A percentile compares a stretch with the other conserved stretches of the same genome.
Conservation (phyloP, 2,797 vertebrate genomes). For the Sarcoramphus papa region DNA sequence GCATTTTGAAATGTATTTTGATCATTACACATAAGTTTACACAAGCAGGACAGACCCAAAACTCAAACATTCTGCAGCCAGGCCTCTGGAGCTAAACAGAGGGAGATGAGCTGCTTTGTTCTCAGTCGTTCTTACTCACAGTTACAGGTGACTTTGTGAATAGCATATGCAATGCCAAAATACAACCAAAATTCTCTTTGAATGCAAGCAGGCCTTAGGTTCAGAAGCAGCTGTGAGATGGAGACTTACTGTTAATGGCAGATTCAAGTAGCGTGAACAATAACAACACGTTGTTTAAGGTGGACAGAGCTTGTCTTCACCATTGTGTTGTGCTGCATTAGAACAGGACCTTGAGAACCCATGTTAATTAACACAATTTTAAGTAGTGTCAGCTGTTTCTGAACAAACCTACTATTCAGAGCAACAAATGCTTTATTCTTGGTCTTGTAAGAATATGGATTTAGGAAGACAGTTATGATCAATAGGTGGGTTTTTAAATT, state of each 20-base stretch:
- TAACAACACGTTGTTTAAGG: not conserved
- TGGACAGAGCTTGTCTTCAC: not conserved
- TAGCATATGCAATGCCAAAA: not conserved
- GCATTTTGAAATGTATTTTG: not conserved
- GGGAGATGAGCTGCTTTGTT: not conserved
- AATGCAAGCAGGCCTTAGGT: not conserved
- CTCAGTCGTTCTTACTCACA: not conserved
- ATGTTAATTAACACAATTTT: not conserved
- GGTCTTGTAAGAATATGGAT: not conserved
- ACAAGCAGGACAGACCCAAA: not conserved
- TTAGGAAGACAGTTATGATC: not conserved
- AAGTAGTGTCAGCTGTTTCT: slow-evolving; percentile 13
- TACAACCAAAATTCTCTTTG: not conserved
- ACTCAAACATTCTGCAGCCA: not conserved
- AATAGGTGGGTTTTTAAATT: not conserved
- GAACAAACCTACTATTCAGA: not conserved
- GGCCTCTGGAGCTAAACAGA: not conserved
- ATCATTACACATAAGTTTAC: not conserved
- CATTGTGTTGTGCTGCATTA: not conserved
- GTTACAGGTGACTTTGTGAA: slow-evolving; percentile 1
- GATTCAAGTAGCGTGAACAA: not conserved
- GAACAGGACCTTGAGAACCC: not conserved
- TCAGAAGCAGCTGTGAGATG: slow-evolving; percentile 9
- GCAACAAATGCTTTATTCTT: not conserved
- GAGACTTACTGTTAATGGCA: not conserved